Percentiles rank a stretch among this genome's conserved stretches.
Conservation (phyloP, 2,113 vertebrate species). For the Kobus ellipsiprymnus region DNA sequence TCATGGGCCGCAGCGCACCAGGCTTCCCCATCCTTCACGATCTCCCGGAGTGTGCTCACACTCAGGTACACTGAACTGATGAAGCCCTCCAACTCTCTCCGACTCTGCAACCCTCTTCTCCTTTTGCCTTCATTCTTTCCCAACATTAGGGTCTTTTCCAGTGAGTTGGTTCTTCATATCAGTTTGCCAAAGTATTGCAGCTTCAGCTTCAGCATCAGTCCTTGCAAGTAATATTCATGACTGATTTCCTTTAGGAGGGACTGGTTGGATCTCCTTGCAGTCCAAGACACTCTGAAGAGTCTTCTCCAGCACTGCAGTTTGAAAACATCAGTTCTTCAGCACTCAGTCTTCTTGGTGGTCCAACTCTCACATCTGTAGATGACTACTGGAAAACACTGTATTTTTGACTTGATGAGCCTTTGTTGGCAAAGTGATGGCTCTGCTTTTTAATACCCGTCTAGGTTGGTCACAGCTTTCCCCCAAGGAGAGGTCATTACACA, state of each 20-base stretch:
- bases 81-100: neutral
- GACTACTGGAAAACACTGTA: neutral
- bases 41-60: neutral
- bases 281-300: neutral
- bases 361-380: neutral
- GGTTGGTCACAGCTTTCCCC: neutral
- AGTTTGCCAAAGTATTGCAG: neutral
- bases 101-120: neutral
- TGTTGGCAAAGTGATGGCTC: neutral
- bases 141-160: neutral
- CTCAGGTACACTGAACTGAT: neutral
- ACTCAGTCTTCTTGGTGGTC: neutral
- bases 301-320: neutral
- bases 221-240: neutral
- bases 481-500: neutral
- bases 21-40: neutral
- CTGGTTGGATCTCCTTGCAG: neutral
- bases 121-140: neutral
- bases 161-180: neutral
- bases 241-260: neutral
- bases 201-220: neutral
- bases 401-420: rapidly evolving
- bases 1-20: neutral
- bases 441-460: neutral
- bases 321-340: neutral